phyloP scores from a whole-genome alignment of 2,888 invertebrate species.

The Cetonia aurata region DNA sequence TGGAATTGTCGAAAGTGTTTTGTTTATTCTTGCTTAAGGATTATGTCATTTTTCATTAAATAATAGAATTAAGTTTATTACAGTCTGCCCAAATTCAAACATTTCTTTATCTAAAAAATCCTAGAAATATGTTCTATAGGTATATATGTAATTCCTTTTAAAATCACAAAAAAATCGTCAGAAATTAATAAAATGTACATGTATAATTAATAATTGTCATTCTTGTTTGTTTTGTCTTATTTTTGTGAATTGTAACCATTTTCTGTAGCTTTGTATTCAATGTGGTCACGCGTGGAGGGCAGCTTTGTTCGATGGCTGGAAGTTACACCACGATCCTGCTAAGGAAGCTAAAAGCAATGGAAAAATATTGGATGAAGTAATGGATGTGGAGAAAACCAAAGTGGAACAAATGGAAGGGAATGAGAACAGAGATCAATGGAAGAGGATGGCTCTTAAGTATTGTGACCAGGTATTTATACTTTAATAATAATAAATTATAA shows the following conservation, averaged over 20 bases:
- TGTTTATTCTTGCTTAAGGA: no score
- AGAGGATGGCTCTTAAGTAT: slow-evolving; percentile 76
- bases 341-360: slow-evolving; percentile 68
- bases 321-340: slow-evolving; percentile 88
- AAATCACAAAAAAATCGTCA: no score
- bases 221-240: not conserved
- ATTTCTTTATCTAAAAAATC: no score
- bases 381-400: slow-evolving; percentile 65
- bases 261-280: slow-evolving; percentile 76
- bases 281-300: slow-evolving; percentile 95
- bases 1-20: no score
- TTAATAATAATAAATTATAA: no score
- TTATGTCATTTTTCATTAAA: no score
- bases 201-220: no score
- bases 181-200: no score
- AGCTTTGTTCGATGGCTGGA: slow-evolving; percentile 92
- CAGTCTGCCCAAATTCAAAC: no score
- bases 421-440: slow-evolving; percentile 84
- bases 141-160: no score
- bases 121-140: no score
- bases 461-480: slow-evolving; percentile 57
- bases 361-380: slow-evolving; percentile 63
- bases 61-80: no score
- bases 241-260: not conserved
- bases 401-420: slow-evolving; percentile 81